Evolutionary conservation across 2,888 invertebrate genomes (phyloP), one percentile per base, ranked within the genome.

Genomic region (Ferrisia virgata): DNA sequence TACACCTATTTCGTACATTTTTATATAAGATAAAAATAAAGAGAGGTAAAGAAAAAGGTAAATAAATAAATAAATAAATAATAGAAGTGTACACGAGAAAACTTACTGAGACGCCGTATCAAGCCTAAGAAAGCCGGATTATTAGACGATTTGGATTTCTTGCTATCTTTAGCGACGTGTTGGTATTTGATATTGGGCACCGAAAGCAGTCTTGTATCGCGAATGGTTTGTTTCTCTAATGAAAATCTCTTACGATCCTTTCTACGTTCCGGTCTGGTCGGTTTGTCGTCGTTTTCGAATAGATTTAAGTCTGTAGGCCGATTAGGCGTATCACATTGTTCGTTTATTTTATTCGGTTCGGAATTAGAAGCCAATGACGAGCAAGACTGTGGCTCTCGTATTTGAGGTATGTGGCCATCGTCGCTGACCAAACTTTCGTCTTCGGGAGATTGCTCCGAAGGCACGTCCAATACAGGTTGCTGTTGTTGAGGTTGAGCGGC

Each of bases 41-140:
- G n/a, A n/a, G n/a, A n/a, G n/a, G n/a, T n/a, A n/a, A n/a, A n/a
- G n/a, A n/a, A n/a, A n/a, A n/a, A n/a, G n/a, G n/a, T n/a, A n/a
- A n/a, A n/a, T n/a, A n/a, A n/a, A n/a, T n/a, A n/a, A 69, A 69
- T 18, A 58, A 6, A 58, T 58, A 18, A 6, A n/a, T 3, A 31
- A 8, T 13, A 36, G 31, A 33, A 72, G 8, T 72, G 8, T 72
- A 64, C 64, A 64, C 64, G 64, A 28, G 25, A 28, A 58, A 36
- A 95, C 95, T 95, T 94, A 95, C 95, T 94, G 92, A 95, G 94
- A 91, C 94, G 93, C 89, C 95, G 92, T 91, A 94, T 93, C 87
- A 95, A 90, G 91, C 91, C 93, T 88, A 93, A 93, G 90, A 94
- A 92, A 86, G 90, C 89, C 87, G 90, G 87, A 85, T 86, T 86